Base-by-base conservation (phyloP, 2,888 invertebrate species). In the Tipula helvola region DNA sequence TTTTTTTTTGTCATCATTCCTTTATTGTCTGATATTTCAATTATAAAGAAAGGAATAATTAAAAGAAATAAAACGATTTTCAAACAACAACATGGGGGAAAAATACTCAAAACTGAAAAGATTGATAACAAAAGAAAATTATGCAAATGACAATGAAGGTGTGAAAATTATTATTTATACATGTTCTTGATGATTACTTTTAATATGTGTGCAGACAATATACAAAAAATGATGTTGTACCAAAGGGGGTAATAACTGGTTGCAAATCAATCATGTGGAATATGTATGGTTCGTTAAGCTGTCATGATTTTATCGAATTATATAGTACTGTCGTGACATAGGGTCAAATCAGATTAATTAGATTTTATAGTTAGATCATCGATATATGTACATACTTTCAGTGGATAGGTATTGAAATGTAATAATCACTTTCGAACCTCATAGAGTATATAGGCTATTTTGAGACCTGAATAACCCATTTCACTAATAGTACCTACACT, bases 1-100 rank as follows among this genome's bases (percentile, higher is more conserved):
- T 28, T 71, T 18, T 52, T 71, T 71, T n/a, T 71, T 71, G 71
- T 71, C 28, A 18, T 10, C 71, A 71, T 71, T 71, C 71, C 71
- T 71, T 71, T 71, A 71, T 71, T 71, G 71, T 71, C 71, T 71
- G 71, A 71, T 71, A 71, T 71, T 71, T 71, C 71, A 71, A 71
- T 71, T 71, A 71, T 18, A 71, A 71, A 71, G 71, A 71, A 71
- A 71, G 71, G 71, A 71, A 71, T 71, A 71, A 71, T 71, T 71
- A 71, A 71, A 71, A 71, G 71, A 71, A 71, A 71, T 10, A 71
- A 52, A 52, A 52, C 52, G 16, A 12, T 52, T 16, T n/a, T n/a
- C 28, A 44, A 44, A 16, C n/a, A 52, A 52, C 52, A 52, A 52
- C 52, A 52, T 12, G 71, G 71, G 71, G 71, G 3, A 16, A 5